Evolutionary conservation across 1,140 invertebrate species (phyloP).

Genomic region (Zeugodacus cucurbitae): DNA sequence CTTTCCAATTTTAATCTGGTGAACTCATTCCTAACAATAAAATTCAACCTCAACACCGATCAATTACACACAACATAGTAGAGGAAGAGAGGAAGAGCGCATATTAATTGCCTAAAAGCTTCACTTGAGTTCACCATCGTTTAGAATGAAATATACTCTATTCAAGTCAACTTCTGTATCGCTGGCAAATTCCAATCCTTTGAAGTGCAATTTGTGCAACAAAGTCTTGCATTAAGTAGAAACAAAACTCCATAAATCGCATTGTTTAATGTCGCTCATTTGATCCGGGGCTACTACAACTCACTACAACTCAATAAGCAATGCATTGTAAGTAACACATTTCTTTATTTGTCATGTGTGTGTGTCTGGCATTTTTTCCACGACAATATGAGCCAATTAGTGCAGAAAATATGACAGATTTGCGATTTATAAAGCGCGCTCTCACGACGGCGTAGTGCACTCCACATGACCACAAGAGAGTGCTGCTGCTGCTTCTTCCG

Average conservation of each 20-base stretch:
- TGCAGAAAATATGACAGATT: conserved; percentile 55
- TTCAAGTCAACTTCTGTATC: neutral
- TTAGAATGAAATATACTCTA: no score
- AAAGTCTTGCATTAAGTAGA: neutral
- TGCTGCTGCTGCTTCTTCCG: neutral
- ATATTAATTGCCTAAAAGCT: no score
- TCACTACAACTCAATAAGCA: conserved; percentile 10
- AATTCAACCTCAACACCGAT: no score
- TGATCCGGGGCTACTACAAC: neutral
- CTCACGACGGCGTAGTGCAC: neutral
- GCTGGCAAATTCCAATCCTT: no score
- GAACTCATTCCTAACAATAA: no score
- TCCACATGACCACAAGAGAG: neutral
- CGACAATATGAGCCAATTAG: conserved; percentile 62
- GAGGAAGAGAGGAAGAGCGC: no score
- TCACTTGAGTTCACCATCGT: no score
- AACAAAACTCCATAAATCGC: conserved; percentile 3
- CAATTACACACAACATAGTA: no score
- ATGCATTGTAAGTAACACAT: neutral
- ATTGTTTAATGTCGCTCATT: neutral
- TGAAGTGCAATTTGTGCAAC: neutral
- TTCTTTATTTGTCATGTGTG: neutral
- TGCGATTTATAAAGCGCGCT: conserved; percentile 10
- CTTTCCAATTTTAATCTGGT: no score
- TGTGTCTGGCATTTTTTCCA: neutral